Conservation (phyloP, 2,113 vertebrate genomes). For the Phylloscopus trochilus region DNA sequence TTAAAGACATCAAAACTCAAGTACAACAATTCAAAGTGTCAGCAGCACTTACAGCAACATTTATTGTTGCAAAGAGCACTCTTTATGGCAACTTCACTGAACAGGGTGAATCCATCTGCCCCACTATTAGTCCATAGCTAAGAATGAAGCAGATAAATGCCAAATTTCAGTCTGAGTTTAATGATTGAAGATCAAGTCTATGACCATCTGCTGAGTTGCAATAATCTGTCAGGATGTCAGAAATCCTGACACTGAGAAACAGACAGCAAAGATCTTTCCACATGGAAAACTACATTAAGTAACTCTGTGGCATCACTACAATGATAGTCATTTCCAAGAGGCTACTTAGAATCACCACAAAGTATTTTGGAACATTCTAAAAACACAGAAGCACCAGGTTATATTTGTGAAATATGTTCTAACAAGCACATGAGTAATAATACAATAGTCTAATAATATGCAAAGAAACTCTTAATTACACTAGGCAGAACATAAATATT, state of each 20-base stretch:
- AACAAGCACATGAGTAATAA: background rate
- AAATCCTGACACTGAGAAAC: slow-evolving; percentile 48
- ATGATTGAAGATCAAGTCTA: slow-evolving; percentile 56
- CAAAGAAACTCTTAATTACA: background rate
- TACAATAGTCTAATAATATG: background rate
- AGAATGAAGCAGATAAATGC: slow-evolving; percentile 37
- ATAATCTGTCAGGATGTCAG: slow-evolving; percentile 71
- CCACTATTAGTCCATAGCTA: background rate
- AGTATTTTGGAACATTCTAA: background rate
- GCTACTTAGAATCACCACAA: background rate
- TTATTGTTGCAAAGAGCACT: background rate
- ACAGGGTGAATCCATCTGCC: slow-evolving; percentile 27
- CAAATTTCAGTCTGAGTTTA: slow-evolving; percentile 27
- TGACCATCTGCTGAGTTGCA: slow-evolving; percentile 74
- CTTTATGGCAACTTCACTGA: background rate
- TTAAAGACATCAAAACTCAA: background rate
- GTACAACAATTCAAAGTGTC: background rate
- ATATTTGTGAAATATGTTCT: background rate
- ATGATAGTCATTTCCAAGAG: background rate
- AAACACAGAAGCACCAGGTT: background rate
- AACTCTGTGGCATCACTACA: background rate
- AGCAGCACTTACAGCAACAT: background rate
- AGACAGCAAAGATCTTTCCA: slow-evolving; percentile 1
- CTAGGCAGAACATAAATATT: background rate
- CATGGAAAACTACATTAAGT: background rate